Evolutionary conservation across 2,888 invertebrate genomes (phyloP), one percentile per base, ranked within the genome.

Genomic region (Pegoplata infirma): DNA sequence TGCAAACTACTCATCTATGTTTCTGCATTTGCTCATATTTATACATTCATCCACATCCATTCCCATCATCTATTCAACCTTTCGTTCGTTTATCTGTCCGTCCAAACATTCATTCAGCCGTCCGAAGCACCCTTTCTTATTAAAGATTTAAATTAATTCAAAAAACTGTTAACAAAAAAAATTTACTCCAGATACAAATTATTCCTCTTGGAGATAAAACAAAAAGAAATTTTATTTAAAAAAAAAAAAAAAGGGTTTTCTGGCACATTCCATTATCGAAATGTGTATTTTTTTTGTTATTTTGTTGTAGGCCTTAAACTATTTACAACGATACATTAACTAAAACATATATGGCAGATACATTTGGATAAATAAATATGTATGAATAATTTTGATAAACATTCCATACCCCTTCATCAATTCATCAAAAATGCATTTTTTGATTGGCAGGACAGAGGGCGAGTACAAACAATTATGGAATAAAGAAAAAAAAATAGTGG

Each of bases 341-440:
- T 32, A 32, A 32, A 32, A n/a, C n/a, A n/a, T n/a, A n/a, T n/a
- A n/a, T n/a, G n/a, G n/a, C n/a, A n/a, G 19, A n/a, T 5, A 14
- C 46, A 25, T 14, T 14, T 47, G 21, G 28, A 58, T 46, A 55
- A 21, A 53, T 59, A 16, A 14, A 53, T 16, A 19, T 8, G 3
- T 12, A 28, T 12, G 36, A 25, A 7, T 2, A 23, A 59, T 46
- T 10, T 40, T 61, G 16, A 53, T 19, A 25, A 36, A 47, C 3
- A 40, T 25, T 55, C 47, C 16, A 53, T 84, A 84, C 84, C 87
- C 86, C 86, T 85, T 85, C 87, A 86, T 85, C 86, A 85, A 87
- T 87, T 86, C 86, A 86, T 86, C 86, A 86, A 84, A 86, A 85
- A 84, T 81, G 76, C 73, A 82, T 74, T 80, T 73, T 32, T 80